A percentile compares a stretch with the other conserved stretches of the same genome.
These are phyloP conservation scores for Chymomyza amoena DNA, from an alignment of 2,888 invertebrate species.

Conservation along the genomic window DNA sequence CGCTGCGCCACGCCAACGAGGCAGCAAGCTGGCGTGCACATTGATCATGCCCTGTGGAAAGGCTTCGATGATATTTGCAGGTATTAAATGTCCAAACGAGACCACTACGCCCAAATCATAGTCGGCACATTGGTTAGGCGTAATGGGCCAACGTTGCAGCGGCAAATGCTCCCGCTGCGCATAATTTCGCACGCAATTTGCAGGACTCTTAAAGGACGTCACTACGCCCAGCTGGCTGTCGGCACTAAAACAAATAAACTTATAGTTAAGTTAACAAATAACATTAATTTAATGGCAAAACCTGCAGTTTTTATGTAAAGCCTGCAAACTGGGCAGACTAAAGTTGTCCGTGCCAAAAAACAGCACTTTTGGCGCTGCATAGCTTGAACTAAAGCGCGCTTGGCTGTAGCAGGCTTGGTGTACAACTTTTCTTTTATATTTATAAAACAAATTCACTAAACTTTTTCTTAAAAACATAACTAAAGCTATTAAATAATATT, in stretches of 20 bases:
- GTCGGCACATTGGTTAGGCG: constrained; percentile 69
- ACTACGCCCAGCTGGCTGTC: constrained; percentile 81
- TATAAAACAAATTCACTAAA: constrained; percentile 57
- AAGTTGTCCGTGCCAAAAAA: constrained; percentile 94
- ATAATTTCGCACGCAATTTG: constrained; percentile 85
- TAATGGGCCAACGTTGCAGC: constrained; percentile 84
- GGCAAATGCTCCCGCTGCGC: constrained; percentile 82
- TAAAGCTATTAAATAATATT: constrained; percentile 25
- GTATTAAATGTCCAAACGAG: constrained; percentile 96
- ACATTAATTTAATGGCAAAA: constrained; percentile 53
- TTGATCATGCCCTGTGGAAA: constrained; percentile 96
- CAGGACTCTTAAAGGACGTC: constrained; percentile 82
- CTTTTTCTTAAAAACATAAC: constrained; percentile 39
- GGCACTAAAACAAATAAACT: background rate
- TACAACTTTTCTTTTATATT: constrained; percentile 72
- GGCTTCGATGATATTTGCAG: constrained; percentile 84
- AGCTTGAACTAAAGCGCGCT: constrained; percentile 18
- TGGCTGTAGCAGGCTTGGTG: background rate
- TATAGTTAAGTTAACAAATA: background rate
- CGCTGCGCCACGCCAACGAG: constrained; percentile 95
- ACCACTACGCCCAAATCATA: constrained; percentile 94
- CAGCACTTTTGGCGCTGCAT: constrained; percentile 80
- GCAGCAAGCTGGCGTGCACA: constrained; percentile 94
- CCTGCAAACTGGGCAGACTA: constrained; percentile 86
- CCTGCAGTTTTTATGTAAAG: constrained; percentile 84